These are phyloP conservation scores for Glareola pratincola DNA, from an alignment of 2,113 vertebrate genomes.

Conservation along the genomic window DNA sequence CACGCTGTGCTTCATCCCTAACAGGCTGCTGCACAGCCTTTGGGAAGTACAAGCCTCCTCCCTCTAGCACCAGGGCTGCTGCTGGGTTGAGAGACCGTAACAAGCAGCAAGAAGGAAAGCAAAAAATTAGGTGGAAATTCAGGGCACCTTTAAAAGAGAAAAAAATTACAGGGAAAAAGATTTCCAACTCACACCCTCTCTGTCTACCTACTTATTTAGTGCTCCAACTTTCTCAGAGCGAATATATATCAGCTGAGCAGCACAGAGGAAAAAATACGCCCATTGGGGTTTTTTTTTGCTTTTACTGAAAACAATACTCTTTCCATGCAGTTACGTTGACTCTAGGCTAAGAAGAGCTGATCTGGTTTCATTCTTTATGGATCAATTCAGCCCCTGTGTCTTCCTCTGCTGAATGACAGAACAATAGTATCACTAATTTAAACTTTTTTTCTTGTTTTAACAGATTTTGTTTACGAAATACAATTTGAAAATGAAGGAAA, in stretches of 20 bases:
- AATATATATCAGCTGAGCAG: background rate
- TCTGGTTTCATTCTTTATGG: background rate
- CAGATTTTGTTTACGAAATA: conserved; percentile 9
- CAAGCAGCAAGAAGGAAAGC: background rate
- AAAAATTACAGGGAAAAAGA: background rate
- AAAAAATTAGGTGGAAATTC: background rate
- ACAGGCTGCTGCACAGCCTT: background rate
- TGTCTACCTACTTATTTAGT: background rate
- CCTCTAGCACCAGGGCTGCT: background rate
- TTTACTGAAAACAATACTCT: background rate
- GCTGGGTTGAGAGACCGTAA: background rate
- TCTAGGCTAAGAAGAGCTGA: background rate
- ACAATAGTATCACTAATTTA: background rate
- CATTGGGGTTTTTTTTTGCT: background rate
- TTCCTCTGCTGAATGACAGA: background rate
- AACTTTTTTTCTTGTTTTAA: background rate
- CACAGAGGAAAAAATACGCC: background rate
- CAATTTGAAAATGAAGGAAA: background rate
- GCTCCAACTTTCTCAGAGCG: background rate
- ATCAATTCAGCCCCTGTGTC: background rate
- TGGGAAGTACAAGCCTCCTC: background rate
- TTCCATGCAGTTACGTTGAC: background rate
- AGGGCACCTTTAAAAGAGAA: background rate
- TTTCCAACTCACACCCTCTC: background rate
- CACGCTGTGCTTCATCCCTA: background rate